Percentiles rank a stretch among this genome's conserved stretches.
phyloP scores from a whole-genome alignment of 2,113 vertebrate species.

The Megaceryle torquata region DNA sequence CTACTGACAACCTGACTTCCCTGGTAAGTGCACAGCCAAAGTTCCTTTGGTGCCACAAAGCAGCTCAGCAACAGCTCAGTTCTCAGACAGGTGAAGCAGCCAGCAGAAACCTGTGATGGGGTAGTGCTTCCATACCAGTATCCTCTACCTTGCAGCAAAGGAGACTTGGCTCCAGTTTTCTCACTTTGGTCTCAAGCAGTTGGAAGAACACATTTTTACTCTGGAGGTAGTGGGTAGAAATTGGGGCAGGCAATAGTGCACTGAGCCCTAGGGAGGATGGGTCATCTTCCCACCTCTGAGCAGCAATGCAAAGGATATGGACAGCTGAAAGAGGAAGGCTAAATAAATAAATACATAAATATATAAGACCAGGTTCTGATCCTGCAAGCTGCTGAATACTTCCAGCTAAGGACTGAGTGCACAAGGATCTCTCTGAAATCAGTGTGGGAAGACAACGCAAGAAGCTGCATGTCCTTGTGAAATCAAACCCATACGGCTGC shows the following conservation, averaged over 20 bases:
- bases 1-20: not conserved
- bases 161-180: not conserved
- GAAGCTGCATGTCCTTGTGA: not conserved
- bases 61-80: not conserved
- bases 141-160: not conserved
- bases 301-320: rapidly evolving
- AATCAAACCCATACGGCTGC: rapidly evolving
- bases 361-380: not conserved
- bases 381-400: not conserved
- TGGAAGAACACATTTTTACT: not conserved
- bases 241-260: rapidly evolving
- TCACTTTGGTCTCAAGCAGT: not conserved
- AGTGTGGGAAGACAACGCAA: not conserved
- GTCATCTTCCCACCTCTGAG: not conserved
- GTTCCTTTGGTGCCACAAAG: not conserved
- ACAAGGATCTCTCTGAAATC: not conserved
- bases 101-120: not conserved
- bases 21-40: rapidly evolving
- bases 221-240: not conserved
- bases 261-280: rapidly evolving
- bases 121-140: not conserved
- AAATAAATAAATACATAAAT: not conserved
- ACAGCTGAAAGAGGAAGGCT: not conserved
- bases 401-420: not conserved
- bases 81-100: not conserved